A percentile compares a stretch with the other conserved stretches of the same genome.
Conservation (phyloP, 2,113 vertebrate species). For the Amphiprion percula region DNA sequence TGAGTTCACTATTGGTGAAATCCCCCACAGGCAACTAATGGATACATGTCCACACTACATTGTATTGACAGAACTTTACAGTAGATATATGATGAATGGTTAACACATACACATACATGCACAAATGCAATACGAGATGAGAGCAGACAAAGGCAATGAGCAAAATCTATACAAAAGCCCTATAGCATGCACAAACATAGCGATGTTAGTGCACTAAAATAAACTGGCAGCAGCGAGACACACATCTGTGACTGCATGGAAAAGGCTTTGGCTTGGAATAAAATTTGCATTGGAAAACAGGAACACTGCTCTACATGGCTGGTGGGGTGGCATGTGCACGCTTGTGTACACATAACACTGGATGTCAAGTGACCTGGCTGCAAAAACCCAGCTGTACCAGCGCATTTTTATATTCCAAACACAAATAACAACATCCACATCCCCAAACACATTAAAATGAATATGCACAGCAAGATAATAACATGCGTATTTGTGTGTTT, state of each 20-base stretch:
- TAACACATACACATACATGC: neutral
- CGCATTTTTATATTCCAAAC: constrained; percentile 17
- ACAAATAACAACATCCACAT: constrained; percentile 25
- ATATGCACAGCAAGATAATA: neutral
- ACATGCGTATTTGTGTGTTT: constrained; percentile 3
- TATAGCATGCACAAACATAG: neutral
- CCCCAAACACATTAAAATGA: constrained; percentile 1
- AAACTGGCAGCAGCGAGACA: constrained; percentile 29
- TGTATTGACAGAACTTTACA: constrained; percentile 40
- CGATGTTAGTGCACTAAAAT: constrained; percentile 23
- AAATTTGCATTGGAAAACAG: constrained; percentile 53
- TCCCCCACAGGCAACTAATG: constrained; percentile 40
- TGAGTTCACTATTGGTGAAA: constrained; percentile 50
- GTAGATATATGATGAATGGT: constrained; percentile 13
- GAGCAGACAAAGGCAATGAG: constrained; percentile 26
- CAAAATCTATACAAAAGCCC: constrained; percentile 11
- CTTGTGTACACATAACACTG: constrained; percentile 3
- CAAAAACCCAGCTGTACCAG: constrained; percentile 29
- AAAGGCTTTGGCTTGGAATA: constrained; percentile 44
- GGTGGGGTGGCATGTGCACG: neutral
- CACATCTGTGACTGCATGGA: constrained; percentile 12
- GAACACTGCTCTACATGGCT: constrained; percentile 22
- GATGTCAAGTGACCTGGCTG: constrained; percentile 32
- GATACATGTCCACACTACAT: constrained; percentile 43
- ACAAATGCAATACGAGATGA: constrained; percentile 34